Percentiles rank a stretch among this genome's conserved stretches.
Conservation (phyloP, 2,797 vertebrate genomes). For the Chiroxiphia lanceolata region DNA sequence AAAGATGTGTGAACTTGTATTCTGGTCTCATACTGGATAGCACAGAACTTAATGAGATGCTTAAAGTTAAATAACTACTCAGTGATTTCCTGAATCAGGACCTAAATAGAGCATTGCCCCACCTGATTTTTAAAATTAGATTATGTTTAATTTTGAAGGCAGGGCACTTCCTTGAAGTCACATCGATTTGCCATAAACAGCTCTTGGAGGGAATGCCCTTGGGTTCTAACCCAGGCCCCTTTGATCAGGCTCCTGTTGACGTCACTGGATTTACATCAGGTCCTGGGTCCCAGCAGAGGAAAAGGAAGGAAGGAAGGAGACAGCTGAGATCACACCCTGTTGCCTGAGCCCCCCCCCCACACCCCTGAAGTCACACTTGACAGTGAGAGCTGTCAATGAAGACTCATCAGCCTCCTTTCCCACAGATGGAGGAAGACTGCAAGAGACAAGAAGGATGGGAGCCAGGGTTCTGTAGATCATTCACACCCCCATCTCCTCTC, state of each 20-base stretch:
- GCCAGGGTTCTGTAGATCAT: background rate
- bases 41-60: background rate
- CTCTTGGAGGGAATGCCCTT: background rate
- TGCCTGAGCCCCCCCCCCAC: background rate
- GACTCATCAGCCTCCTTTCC: background rate
- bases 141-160: background rate
- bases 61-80: constrained; percentile 1
- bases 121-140: constrained; percentile 27
- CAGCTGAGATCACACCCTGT: background rate
- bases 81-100: constrained; percentile 51
- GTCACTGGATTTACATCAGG: background rate
- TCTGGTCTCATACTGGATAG: background rate
- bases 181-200: background rate
- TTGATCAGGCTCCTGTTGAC: background rate
- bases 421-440: background rate
- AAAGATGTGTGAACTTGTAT: background rate
- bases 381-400: background rate
- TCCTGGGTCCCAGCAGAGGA: background rate
- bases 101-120: constrained; percentile 6
- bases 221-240: background rate
- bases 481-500: background rate
- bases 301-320: background rate
- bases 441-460: background rate
- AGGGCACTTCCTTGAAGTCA: constrained; percentile 6
- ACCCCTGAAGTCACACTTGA: background rate